A percentile compares a stretch with the other conserved stretches of the same genome.
Conservation (phyloP, 2,888 invertebrate species). For the Conomelus anceps region DNA sequence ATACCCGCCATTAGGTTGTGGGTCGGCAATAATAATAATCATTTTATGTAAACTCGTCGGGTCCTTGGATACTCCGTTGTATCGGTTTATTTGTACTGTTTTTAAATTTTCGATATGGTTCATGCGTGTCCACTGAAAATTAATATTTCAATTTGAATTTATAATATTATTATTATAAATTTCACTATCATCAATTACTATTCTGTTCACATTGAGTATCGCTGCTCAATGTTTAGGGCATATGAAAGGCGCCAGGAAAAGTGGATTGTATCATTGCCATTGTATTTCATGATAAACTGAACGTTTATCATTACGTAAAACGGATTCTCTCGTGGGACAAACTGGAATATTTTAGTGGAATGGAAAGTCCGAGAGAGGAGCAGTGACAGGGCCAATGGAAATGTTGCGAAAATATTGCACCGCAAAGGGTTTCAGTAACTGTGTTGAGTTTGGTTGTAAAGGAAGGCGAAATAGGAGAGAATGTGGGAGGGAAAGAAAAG, state of each 20-base stretch:
- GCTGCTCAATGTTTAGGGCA: too few species aligned
- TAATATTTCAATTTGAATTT: too few species aligned
- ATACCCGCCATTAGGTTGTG: too few species aligned
- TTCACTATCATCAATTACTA: too few species aligned
- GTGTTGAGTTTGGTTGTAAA: not conserved
- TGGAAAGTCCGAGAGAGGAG: not conserved
- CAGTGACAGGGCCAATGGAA: not conserved
- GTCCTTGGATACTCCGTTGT: too few species aligned
- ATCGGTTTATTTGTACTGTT: too few species aligned
- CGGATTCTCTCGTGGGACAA: not conserved
- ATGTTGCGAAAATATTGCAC: not conserved
- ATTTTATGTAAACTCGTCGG: too few species aligned
- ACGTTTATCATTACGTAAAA: not conserved
- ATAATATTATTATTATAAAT: too few species aligned
- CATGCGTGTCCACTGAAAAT: too few species aligned
- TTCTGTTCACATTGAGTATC: too few species aligned
- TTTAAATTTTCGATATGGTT: too few species aligned
- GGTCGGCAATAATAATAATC: too few species aligned
- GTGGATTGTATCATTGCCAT: not conserved
- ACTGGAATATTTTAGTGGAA: not conserved
- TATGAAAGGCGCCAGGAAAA: not conserved
- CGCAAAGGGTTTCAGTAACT: not conserved
- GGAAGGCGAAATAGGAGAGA: not conserved
- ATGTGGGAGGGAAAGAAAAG: not conserved
- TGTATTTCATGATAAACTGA: not conserved